phyloP scores from a whole-genome alignment of 2,888 invertebrate species.

The Acanthosepion esculentum region DNA sequence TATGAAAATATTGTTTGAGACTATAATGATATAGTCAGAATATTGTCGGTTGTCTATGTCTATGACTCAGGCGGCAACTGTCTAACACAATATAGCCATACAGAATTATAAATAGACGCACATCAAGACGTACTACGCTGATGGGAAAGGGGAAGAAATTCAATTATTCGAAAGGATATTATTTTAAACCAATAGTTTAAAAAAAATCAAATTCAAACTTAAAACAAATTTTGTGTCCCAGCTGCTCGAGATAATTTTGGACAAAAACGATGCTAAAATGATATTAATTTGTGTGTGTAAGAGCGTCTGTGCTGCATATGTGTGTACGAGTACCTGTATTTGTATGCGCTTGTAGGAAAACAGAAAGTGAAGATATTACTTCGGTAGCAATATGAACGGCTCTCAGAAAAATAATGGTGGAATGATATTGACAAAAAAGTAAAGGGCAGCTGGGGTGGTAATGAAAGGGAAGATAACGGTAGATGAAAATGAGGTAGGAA shows the following conservation, averaged over 20 bases:
- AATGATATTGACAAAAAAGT: background rate
- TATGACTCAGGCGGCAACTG: too few species aligned
- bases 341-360: background rate
- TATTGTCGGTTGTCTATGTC: too few species aligned
- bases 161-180: background rate
- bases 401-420: background rate
- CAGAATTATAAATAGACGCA: too few species aligned
- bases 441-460: background rate
- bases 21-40: too few species aligned
- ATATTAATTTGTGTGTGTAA: background rate
- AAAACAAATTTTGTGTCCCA: background rate
- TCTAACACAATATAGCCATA: too few species aligned
- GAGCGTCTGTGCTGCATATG: background rate
- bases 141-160: background rate
- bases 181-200: background rate
- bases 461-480: background rate
- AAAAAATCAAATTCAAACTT: background rate
- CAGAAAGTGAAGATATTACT: background rate
- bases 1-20: too few species aligned
- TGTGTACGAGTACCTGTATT: background rate
- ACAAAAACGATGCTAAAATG: background rate
- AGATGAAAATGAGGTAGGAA: background rate
- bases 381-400: background rate
- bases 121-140: too few species aligned
- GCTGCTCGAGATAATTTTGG: background rate